These are phyloP conservation scores for Numenius phaeopus DNA, from an alignment of 2,797 vertebrate genomes.

Conservation along the genomic window DNA sequence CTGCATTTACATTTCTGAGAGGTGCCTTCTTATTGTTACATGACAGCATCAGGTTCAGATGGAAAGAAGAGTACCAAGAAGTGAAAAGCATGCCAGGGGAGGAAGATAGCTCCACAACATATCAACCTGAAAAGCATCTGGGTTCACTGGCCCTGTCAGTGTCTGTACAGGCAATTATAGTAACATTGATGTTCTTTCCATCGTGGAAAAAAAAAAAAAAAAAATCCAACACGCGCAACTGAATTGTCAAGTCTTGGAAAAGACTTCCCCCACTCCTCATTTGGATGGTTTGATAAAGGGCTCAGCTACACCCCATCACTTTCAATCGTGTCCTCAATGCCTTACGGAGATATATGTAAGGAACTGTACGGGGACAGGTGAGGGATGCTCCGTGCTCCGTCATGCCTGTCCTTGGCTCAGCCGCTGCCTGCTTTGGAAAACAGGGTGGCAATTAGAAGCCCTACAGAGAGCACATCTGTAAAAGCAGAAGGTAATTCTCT, in stretches of 20 bases:
- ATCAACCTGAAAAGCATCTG: not conserved
- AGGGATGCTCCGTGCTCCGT: accelerated
- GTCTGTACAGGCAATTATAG: not conserved
- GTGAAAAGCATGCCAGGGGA: not conserved
- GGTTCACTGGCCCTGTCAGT: not conserved
- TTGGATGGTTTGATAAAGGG: not conserved
- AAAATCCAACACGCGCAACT: accelerated
- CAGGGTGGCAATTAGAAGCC: accelerated
- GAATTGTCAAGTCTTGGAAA: not conserved
- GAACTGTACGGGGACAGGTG: not conserved
- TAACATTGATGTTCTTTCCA: not conserved
- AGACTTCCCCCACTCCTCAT: not conserved
- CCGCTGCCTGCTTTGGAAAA: not conserved
- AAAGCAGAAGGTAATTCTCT: not conserved
- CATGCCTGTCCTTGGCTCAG: not conserved
- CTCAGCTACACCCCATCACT: accelerated
- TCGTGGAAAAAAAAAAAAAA: not conserved
- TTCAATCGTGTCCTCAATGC: not conserved
- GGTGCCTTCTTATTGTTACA: not conserved
- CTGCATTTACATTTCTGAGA: not conserved
- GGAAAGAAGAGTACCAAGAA: not conserved
- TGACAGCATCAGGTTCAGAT: not conserved
- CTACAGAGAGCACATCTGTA: not conserved
- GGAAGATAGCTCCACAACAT: not conserved
- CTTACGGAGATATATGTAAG: not conserved